These are phyloP conservation scores for Plusia festucae DNA, from an alignment of 2,888 invertebrate genomes.

Conservation along the genomic window DNA sequence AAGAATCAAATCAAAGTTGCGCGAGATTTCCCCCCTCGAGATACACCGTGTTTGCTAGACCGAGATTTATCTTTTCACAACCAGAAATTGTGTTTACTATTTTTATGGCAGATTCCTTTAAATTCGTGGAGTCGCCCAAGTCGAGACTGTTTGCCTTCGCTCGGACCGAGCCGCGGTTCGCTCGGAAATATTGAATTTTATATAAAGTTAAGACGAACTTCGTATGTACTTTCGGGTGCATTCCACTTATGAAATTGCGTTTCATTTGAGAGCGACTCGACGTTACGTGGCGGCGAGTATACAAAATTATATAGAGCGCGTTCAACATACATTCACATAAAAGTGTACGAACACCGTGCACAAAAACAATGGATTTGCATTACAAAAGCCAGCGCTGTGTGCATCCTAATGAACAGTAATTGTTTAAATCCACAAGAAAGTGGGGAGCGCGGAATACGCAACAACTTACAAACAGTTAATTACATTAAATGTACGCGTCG, in stretches of 20 bases:
- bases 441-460: slow-evolving; percentile 65
- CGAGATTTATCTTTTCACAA: slow-evolving; percentile 79
- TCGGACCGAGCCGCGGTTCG: slow-evolving; percentile 49
- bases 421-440: slow-evolving; percentile 82
- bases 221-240: slow-evolving; percentile 56
- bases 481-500: slow-evolving; percentile 68
- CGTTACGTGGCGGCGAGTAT: slow-evolving; percentile 14
- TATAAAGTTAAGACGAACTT: slow-evolving; percentile 67
- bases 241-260: slow-evolving; percentile 75
- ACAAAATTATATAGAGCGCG: slow-evolving; percentile 52
- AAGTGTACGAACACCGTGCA: slow-evolving; percentile 55
- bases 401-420: slow-evolving; percentile 83
- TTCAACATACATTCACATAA: slow-evolving; percentile 54
- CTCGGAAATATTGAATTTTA: slow-evolving; percentile 77
- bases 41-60: slow-evolving; percentile 71
- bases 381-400: slow-evolving; percentile 74
- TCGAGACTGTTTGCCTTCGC: slow-evolving; percentile 65
- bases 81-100: slow-evolving; percentile 82
- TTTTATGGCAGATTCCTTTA: slow-evolving; percentile 75
- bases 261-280: slow-evolving; percentile 57
- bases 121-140: slow-evolving; percentile 64
- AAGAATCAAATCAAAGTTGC: slow-evolving; percentile 83
- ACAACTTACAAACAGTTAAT: slow-evolving; percentile 73
- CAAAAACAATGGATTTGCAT: slow-evolving; percentile 82
- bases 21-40: slow-evolving; percentile 73